A percentile compares a stretch with the other conserved stretches of the same genome.
Conservation (phyloP, 2,888 invertebrate genomes). For the Incurvaria masculella region DNA sequence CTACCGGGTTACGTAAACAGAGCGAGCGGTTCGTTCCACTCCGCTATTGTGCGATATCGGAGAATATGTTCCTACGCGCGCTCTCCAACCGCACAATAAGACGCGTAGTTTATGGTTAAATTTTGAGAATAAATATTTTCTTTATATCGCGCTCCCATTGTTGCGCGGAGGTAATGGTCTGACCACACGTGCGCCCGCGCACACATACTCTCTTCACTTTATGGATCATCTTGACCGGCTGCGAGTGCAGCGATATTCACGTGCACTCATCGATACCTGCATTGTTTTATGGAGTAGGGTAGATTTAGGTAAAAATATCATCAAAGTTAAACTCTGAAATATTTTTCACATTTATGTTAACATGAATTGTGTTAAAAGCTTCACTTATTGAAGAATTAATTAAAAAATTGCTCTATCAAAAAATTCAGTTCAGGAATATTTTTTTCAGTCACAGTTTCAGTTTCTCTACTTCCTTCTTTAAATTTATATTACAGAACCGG, state of each 20-base stretch:
- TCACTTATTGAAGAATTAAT: too few relatives aligned
- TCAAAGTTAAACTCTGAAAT: too few relatives aligned
- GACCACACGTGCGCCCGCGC: constrained; percentile 44
- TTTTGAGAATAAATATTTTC: constrained; percentile 55
- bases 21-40: neutral
- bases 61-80: constrained; percentile 8
- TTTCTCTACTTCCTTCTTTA: too few relatives aligned
- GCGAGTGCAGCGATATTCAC: neutral
- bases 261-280: too few relatives aligned
- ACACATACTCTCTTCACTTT: neutral
- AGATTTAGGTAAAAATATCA: too few relatives aligned
- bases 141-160: constrained; percentile 53
- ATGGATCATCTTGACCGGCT: neutral
- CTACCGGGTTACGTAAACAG: neutral
- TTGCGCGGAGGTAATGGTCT: constrained; percentile 39
- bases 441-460: too few relatives aligned
- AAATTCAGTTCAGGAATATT: too few relatives aligned
- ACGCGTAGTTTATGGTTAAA: constrained; percentile 38
- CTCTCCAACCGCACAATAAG: constrained; percentile 33
- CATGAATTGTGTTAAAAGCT: too few relatives aligned
- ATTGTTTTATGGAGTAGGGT: too few relatives aligned
- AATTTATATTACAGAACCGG: too few relatives aligned
- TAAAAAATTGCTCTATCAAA: too few relatives aligned
- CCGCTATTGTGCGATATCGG: neutral
- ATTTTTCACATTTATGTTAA: too few relatives aligned